Conservation (phyloP, 2,113 vertebrate species). For the Pavo muticus region DNA sequence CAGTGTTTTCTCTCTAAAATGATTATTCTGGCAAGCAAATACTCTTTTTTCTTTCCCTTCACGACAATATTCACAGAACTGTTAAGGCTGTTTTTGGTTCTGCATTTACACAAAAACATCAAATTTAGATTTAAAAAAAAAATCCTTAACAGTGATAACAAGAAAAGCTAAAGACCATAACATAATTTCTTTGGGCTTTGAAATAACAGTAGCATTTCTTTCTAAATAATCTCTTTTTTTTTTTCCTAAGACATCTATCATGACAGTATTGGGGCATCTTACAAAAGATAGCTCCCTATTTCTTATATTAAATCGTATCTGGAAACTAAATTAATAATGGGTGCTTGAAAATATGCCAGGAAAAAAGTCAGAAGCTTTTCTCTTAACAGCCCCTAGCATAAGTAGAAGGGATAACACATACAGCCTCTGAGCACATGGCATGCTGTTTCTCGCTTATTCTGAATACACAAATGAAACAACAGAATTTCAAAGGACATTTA, state of each 20-base stretch:
- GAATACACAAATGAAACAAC: neutral
- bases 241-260: neutral
- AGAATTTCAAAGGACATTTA: neutral
- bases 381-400: neutral
- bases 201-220: constrained; percentile 18
- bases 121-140: neutral
- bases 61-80: neutral
- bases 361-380: neutral
- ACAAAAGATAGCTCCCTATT: neutral
- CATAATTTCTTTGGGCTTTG: neutral
- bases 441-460: neutral
- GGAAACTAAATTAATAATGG: neutral
- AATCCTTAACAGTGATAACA: neutral
- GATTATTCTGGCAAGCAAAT: neutral
- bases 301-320: neutral
- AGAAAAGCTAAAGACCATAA: constrained; percentile 24
- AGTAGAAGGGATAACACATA: neutral
- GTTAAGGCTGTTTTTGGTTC: neutral
- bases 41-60: neutral
- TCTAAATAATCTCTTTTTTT: constrained; percentile 13
- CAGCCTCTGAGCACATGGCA: neutral
- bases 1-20: neutral
- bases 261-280: constrained; percentile 10
- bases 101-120: neutral
- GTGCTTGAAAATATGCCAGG: neutral